Evolutionary conservation across 2,797 vertebrate species (phyloP).

Genomic region (Sebastes oblongus): DNA sequence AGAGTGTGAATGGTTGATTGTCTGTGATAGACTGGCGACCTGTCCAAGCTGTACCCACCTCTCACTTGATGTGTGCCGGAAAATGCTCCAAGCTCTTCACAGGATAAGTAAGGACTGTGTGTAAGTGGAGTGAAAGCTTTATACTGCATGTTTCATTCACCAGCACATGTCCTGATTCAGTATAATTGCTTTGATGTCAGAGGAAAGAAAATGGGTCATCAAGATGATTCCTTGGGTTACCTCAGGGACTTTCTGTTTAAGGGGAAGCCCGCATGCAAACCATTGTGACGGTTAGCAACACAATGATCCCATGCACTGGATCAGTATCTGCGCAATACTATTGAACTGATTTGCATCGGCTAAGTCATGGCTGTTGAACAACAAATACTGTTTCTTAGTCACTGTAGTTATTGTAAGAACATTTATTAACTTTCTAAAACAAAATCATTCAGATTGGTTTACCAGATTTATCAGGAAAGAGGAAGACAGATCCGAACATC

Average conservation of each 20-base stretch:
- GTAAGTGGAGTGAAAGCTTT: background rate
- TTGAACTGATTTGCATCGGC: background rate
- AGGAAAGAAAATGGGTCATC: slow-evolving; percentile 1
- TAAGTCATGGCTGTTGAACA: background rate
- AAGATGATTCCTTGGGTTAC: background rate
- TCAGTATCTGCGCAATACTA: background rate
- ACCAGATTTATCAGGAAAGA: background rate
- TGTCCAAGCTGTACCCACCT: background rate
- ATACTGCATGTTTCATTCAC: background rate
- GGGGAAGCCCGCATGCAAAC: background rate
- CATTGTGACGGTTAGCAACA: background rate
- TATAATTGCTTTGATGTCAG: background rate
- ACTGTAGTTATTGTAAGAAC: background rate
- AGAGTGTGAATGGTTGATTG: slow-evolving; percentile 14
- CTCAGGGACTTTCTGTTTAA: background rate
- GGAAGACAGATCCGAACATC: background rate
- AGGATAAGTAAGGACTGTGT: background rate
- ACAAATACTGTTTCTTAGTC: background rate
- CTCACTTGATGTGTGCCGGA: background rate
- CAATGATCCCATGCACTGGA: background rate
- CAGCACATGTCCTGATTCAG: background rate
- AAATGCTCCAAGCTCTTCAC: background rate
- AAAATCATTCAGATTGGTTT: background rate
- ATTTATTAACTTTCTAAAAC: background rate
- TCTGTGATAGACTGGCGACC: background rate